These are phyloP conservation scores for Drosophila prolongata DNA, from an alignment of 2,888 invertebrate genomes.

Conservation along the genomic window DNA sequence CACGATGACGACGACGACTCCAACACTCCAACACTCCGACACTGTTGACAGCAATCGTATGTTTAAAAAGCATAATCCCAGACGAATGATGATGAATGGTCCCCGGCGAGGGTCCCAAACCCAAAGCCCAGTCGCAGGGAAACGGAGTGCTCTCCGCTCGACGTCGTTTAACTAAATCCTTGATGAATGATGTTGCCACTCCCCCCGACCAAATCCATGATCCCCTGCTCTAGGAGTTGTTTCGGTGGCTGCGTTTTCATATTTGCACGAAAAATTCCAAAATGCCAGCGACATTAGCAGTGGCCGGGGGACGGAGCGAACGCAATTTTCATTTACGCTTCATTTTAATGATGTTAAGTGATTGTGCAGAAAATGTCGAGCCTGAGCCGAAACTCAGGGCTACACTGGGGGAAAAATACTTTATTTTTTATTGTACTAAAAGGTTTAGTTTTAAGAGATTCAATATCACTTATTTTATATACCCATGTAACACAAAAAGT, in stretches of 20 bases:
- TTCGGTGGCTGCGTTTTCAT: slow-evolving; percentile 58
- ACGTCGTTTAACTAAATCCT: slow-evolving; percentile 79
- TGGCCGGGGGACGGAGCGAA: slow-evolving; percentile 23
- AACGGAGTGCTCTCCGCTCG: slow-evolving; percentile 55
- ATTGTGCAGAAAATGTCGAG: slow-evolving; percentile 74
- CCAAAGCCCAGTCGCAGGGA: slow-evolving; percentile 15
- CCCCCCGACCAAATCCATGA: slow-evolving; percentile 12
- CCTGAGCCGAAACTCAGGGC: background rate
- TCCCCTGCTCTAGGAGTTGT: slow-evolving; percentile 10
- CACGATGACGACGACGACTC: slow-evolving; percentile 35
- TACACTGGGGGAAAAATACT: background rate
- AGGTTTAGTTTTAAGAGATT: too few species aligned
- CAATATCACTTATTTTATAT: too few species aligned
- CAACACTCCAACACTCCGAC: slow-evolving; percentile 64
- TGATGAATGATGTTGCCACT: slow-evolving; percentile 74
- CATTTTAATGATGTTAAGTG: slow-evolving; percentile 80
- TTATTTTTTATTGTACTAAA: too few species aligned
- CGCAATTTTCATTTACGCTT: slow-evolving; percentile 78
- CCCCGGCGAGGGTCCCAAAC: slow-evolving; percentile 27
- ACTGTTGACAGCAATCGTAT: slow-evolving; percentile 81
- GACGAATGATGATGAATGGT: slow-evolving; percentile 82
- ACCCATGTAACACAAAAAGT: too few species aligned
- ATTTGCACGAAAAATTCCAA: slow-evolving; percentile 66
- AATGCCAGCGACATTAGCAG: slow-evolving; percentile 70
- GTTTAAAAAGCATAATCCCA: slow-evolving; percentile 82